These are phyloP conservation scores for Branchinecta lynchi DNA, from an alignment of 1,140 invertebrate genomes.

Conservation along the genomic window DNA sequence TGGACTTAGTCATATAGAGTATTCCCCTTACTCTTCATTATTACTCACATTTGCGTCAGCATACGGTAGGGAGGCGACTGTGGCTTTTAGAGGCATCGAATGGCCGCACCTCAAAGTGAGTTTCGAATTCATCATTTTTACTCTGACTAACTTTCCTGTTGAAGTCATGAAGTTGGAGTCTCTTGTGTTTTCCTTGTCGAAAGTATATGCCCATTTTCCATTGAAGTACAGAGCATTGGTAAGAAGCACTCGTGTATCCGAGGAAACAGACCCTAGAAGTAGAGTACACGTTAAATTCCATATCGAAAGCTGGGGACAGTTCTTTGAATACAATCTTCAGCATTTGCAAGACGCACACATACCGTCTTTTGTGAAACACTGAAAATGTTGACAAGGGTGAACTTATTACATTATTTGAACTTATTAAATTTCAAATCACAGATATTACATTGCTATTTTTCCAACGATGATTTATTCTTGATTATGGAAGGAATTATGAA, in stretches of 20 bases:
- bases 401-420: too few species aligned
- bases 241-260: slow-evolving; percentile 17
- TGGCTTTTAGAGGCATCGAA: neutral
- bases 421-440: too few species aligned
- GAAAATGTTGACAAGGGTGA: too few species aligned
- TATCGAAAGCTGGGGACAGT: too few species aligned
- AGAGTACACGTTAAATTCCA: too few species aligned
- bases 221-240: slow-evolving; percentile 21
- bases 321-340: too few species aligned
- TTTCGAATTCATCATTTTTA: neutral
- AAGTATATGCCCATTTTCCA: slow-evolving; percentile 17
- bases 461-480: too few species aligned
- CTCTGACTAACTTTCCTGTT: neutral
- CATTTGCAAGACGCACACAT: too few species aligned
- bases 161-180: neutral
- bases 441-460: too few species aligned
- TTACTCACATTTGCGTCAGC: neutral
- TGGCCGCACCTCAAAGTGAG: neutral
- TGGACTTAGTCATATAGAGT: too few species aligned
- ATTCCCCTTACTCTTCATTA: neutral
- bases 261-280: slow-evolving; percentile 15
- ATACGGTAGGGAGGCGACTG: neutral
- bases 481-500: too few species aligned
- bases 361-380: too few species aligned
- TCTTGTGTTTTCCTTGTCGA: slow-evolving; percentile 16